A percentile compares a stretch with the other conserved stretches of the same genome.
Conservation (phyloP, 2,113 vertebrate species). For the Pantherophis guttatus region DNA sequence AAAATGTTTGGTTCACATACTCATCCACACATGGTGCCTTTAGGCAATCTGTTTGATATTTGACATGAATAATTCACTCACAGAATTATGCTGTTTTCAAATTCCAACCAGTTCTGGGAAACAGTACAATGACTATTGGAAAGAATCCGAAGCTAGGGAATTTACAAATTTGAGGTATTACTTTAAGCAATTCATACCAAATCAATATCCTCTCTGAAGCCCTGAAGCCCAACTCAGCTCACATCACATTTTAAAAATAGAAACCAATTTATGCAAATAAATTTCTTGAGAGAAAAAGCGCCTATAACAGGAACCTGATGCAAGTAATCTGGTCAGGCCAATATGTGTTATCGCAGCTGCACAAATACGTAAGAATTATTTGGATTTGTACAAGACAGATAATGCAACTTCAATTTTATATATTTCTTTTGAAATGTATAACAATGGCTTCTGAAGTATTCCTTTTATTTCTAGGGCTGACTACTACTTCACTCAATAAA, state of each 20-base stretch:
- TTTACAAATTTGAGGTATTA: not conserved
- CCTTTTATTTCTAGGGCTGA: constrained; percentile 36
- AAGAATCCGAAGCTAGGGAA: not conserved
- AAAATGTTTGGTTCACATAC: not conserved
- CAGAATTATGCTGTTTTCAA: not conserved
- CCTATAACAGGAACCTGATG: not conserved
- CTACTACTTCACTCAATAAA: constrained; percentile 22
- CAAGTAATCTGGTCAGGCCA: not conserved
- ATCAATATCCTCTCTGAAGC: not conserved
- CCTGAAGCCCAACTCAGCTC: not conserved
- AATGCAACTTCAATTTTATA: not conserved
- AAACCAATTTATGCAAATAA: not conserved
- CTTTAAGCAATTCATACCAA: not conserved
- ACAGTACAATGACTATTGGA: not conserved
- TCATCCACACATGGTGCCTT: not conserved
- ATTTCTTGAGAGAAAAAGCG: not conserved
- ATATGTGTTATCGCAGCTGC: not conserved
- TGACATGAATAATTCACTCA: not conserved
- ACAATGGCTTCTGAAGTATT: not conserved
- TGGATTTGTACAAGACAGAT: not conserved
- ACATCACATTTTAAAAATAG: not conserved
- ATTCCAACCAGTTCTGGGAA: not conserved
- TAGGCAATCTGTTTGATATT: not conserved
- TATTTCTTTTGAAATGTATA: not conserved
- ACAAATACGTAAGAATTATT: not conserved